Conservation (phyloP, 2,113 vertebrate species). For the Elephas maximus region DNA sequence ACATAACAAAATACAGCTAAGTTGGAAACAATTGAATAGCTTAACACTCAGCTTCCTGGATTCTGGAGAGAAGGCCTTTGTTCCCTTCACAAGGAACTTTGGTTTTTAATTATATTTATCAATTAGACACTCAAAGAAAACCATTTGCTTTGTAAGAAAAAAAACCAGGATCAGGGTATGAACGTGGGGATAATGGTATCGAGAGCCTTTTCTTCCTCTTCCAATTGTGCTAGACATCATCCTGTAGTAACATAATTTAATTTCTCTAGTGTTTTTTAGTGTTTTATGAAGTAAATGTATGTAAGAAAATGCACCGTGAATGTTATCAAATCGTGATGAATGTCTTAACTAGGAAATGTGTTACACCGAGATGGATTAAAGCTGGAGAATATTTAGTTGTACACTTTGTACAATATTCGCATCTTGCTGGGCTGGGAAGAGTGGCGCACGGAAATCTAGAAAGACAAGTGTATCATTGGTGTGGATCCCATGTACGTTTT, state of each 20-base stretch:
- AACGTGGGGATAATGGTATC: constrained; percentile 28
- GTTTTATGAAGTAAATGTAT: constrained; percentile 30
- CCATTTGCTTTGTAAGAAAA: constrained; percentile 61
- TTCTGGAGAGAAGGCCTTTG: constrained; percentile 19
- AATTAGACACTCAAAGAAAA: constrained; percentile 69
- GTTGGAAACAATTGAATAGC: constrained; percentile 45
- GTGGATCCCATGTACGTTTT: not conserved
- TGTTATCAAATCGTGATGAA: constrained; percentile 75
- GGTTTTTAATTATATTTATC: constrained; percentile 66
- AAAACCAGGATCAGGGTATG: constrained; percentile 60
- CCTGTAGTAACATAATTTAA: constrained; percentile 50
- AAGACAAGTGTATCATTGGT: constrained; percentile 47
- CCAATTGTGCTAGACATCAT: not conserved
- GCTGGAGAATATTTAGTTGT: constrained; percentile 56
- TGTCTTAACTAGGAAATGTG: constrained; percentile 69
- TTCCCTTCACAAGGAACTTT: not conserved
- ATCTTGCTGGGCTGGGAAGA: constrained; percentile 72
- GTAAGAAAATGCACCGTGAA: constrained; percentile 1
- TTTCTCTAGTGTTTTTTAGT: constrained; percentile 38
- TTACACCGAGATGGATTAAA: constrained; percentile 76
- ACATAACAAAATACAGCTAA: constrained; percentile 27
- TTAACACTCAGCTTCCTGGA: not conserved
- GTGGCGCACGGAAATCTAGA: not conserved
- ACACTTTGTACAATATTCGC: constrained; percentile 41
- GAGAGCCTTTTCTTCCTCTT: constrained; percentile 27